phyloP scores from a whole-genome alignment of 2,888 invertebrate species.

The Platycheirus albimanus region DNA sequence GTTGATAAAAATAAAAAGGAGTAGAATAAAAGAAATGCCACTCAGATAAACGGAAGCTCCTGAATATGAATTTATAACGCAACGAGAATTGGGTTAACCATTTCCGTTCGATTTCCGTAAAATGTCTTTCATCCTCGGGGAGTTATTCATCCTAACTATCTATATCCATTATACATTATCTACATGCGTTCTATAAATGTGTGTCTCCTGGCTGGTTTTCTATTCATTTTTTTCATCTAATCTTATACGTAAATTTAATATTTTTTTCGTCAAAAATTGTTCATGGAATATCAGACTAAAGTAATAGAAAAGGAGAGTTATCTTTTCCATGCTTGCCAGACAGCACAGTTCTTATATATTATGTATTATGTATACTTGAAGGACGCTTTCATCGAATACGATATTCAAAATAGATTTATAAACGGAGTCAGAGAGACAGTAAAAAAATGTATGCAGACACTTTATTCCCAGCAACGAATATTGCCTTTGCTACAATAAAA shows the following conservation, averaged over 20 bases:
- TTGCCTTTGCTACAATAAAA: neutral
- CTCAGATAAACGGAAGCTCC: constrained; percentile 38
- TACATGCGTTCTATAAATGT: constrained; percentile 23
- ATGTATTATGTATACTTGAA: too few relatives aligned
- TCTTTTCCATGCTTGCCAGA: neutral
- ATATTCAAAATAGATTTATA: constrained; percentile 10
- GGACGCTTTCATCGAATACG: constrained; percentile 1
- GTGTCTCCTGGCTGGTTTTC: constrained; percentile 25
- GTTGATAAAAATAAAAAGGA: neutral
- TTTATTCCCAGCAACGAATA: neutral
- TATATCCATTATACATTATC: neutral
- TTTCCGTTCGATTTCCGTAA: constrained; percentile 60
- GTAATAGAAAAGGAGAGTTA: neutral
- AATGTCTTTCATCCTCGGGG: constrained; percentile 51
- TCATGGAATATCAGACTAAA: neutral
- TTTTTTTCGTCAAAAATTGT: neutral
- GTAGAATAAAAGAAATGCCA: constrained; percentile 17
- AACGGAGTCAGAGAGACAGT: neutral
- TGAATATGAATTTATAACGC: constrained; percentile 63
- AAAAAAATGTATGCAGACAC: neutral
- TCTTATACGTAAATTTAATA: constrained; percentile 40
- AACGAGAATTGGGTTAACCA: constrained; percentile 59
- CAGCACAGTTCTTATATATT: neutral
- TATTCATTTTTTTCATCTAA: constrained; percentile 7
- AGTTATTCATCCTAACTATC: constrained; percentile 47